A percentile compares a stretch with the other conserved stretches of the same genome.
phyloP scores from a whole-genome alignment of 2,797 vertebrate genomes.

The Malacoctenus gilli region DNA sequence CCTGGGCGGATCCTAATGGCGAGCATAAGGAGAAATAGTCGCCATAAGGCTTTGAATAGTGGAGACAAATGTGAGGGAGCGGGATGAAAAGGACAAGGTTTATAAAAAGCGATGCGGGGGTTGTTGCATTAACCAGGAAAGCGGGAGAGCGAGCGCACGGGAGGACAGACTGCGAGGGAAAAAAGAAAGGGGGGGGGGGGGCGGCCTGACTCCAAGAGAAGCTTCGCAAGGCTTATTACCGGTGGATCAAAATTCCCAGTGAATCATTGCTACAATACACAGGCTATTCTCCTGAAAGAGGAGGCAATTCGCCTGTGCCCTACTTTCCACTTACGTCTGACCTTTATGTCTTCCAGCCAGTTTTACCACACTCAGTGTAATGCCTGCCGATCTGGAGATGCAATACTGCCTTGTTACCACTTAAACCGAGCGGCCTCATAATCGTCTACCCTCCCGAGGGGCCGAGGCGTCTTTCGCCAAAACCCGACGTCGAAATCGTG shows the following conservation, averaged over 20 bases:
- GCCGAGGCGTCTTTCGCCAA: conserved; percentile 28
- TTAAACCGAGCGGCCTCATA: conserved; percentile 69
- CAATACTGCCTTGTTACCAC: conserved; percentile 73
- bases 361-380: conserved; percentile 70
- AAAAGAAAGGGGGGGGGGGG: conserved; percentile 9
- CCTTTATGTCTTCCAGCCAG: conserved; percentile 79
- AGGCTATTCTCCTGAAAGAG: conserved; percentile 68
- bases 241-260: conserved; percentile 77
- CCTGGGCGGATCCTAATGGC: conserved; percentile 29
- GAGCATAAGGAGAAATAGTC: conserved; percentile 32
- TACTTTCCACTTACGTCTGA: conserved; percentile 80
- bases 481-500: conserved; percentile 34
- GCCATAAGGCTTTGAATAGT: conserved; percentile 31
- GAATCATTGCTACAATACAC: conserved; percentile 68
- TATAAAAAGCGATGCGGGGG: conserved; percentile 35
- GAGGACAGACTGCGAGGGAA: neutral
- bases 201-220: conserved; percentile 41
- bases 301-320: conserved; percentile 72
- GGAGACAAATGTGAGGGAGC: conserved; percentile 33
- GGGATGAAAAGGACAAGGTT: conserved; percentile 27
- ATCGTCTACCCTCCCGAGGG: conserved; percentile 72
- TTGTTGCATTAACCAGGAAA: conserved; percentile 40
- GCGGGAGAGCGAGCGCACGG: conserved; percentile 17
- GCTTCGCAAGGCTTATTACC: conserved; percentile 69
- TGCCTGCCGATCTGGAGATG: conserved; percentile 71